Evolutionary conservation across 2,888 invertebrate species (phyloP).

Genomic region (Caenorhabditis angaria): DNA sequence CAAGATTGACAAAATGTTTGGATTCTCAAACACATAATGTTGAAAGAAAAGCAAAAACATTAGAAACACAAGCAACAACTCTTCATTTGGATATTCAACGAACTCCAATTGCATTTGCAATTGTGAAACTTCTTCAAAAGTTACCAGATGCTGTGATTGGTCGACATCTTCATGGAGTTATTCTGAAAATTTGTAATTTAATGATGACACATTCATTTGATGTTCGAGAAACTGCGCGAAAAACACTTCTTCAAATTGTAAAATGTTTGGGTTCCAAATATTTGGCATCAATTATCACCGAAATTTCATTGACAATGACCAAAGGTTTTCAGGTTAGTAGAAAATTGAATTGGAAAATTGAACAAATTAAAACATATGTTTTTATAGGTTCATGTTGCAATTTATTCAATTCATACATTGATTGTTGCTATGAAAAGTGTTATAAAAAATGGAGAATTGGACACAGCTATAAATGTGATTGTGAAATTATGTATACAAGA

Average conservation of each 20-base stretch:
- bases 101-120: constrained; percentile 90
- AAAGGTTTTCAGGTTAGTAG: constrained; percentile 83
- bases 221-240: constrained; percentile 53
- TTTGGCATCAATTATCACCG: constrained; percentile 82
- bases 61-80: constrained; percentile 29
- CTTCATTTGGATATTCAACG: constrained; percentile 84
- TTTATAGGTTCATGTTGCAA: constrained; percentile 83
- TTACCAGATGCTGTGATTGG: constrained; percentile 78
- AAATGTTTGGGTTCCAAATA: constrained; percentile 84
- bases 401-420: constrained; percentile 86
- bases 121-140: constrained; percentile 88
- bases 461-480: constrained; percentile 82
- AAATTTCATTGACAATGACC: constrained; percentile 83
- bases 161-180: constrained; percentile 75
- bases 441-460: constrained; percentile 84
- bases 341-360: not conserved
- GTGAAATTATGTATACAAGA: constrained; percentile 83
- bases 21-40: constrained; percentile 38
- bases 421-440: constrained; percentile 77
- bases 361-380: not conserved
- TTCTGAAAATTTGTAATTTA: constrained; percentile 84
- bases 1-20: constrained; percentile 38
- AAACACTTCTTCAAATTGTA: constrained; percentile 80
- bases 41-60: constrained; percentile 38
- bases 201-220: constrained; percentile 81